phyloP scores from a whole-genome alignment of 2,888 invertebrate genomes.

The Drosophila fulvimacula region DNA sequence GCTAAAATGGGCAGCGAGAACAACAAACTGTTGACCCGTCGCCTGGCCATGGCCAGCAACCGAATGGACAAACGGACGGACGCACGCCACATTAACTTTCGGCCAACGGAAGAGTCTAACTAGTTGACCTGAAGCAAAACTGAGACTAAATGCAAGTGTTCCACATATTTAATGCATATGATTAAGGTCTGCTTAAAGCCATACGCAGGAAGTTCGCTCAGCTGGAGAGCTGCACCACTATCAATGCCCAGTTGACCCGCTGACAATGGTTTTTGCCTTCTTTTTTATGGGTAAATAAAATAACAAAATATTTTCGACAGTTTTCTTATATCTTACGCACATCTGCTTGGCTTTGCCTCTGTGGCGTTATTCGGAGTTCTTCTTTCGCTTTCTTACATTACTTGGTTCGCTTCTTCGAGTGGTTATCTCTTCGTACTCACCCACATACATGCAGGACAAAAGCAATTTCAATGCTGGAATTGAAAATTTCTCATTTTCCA shows the following conservation, averaged over 20 bases:
- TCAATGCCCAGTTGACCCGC: background rate
- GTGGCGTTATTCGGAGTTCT: constrained; percentile 21
- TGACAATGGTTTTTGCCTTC: background rate
- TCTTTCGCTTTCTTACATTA: constrained; percentile 13
- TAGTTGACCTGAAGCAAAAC: background rate
- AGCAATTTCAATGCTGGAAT: constrained; percentile 90
- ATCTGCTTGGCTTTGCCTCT: constrained; percentile 25
- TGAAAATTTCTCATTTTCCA: constrained; percentile 89
- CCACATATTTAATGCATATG: constrained; percentile 13
- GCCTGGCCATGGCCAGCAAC: constrained; percentile 23
- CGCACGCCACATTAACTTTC: constrained; percentile 18
- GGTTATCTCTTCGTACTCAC: constrained; percentile 82
- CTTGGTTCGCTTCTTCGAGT: background rate
- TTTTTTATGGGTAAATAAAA: constrained; percentile 55
- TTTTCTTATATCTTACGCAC: constrained; percentile 32
- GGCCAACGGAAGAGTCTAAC: constrained; percentile 4
- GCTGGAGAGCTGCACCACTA: background rate
- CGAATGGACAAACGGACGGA: constrained; percentile 3
- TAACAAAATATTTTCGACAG: constrained; percentile 58
- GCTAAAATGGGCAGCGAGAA: constrained; percentile 30
- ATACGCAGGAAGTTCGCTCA: background rate
- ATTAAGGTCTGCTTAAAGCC: constrained; percentile 3
- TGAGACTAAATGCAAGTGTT: background rate
- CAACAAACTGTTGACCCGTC: constrained; percentile 45
- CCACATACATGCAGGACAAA: constrained; percentile 92